These are phyloP conservation scores for Phenacoccus solenopsis DNA, from an alignment of 1,140 invertebrate genomes.

Conservation along the genomic window DNA sequence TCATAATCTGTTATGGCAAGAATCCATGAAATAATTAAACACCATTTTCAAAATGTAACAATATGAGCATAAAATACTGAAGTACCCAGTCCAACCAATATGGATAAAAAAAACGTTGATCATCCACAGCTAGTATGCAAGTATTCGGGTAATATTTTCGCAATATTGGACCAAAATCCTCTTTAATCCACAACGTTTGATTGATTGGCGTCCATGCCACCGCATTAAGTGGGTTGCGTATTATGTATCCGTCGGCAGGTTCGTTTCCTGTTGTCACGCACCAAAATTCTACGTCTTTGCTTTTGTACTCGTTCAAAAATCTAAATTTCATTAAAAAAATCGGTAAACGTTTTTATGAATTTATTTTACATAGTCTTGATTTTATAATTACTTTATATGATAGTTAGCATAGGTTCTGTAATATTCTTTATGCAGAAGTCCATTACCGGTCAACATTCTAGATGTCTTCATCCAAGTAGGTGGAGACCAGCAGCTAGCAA, in stretches of 20 bases:
- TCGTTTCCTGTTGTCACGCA: constrained; percentile 52
- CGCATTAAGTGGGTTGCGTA: constrained; percentile 47
- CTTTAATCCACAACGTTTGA: constrained; percentile 46
- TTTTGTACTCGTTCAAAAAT: constrained; percentile 42
- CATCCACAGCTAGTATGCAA: constrained; percentile 54
- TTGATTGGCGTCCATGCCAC: constrained; percentile 56
- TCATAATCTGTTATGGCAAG: constrained; percentile 35
- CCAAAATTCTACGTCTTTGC: constrained; percentile 43
- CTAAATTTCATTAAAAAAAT: too few species aligned
- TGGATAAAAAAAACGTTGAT: constrained; percentile 49
- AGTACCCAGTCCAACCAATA: constrained; percentile 47
- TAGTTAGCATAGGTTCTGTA: constrained; percentile 50
- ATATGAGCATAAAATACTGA: too few species aligned
- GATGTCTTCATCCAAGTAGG: constrained; percentile 91
- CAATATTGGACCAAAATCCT: constrained; percentile 54
- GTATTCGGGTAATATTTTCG: constrained; percentile 40
- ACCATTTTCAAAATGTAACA: background rate
- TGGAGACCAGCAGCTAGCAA: constrained; percentile 68
- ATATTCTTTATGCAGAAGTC: constrained; percentile 30
- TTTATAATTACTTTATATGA: constrained; percentile 40
- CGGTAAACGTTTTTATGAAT: too few species aligned
- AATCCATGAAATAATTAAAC: constrained; percentile 23
- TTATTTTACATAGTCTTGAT: background rate
- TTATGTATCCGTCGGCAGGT: constrained; percentile 40
- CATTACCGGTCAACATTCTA: constrained; percentile 39